These are phyloP conservation scores for Acipenser transmontanus DNA, from an alignment of 2,797 vertebrate genomes.

Conservation along the genomic window DNA sequence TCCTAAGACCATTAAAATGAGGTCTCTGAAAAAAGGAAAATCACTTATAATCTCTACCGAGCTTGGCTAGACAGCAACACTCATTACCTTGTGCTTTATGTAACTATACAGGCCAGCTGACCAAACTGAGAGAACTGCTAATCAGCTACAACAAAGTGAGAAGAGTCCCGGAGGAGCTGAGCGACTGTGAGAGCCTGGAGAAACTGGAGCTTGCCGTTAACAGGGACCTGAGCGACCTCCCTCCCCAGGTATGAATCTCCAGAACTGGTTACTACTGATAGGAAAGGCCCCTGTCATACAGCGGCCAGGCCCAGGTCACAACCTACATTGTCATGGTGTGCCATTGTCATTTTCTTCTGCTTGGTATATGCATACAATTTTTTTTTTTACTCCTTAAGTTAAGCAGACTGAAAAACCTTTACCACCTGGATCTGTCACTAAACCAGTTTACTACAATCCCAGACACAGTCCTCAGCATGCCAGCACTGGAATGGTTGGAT, in stretches of 20 bases:
- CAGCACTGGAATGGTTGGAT: conserved; percentile 85
- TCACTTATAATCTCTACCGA: too few species aligned
- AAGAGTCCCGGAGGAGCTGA: conserved; percentile 74
- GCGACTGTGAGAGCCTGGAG: conserved; percentile 76
- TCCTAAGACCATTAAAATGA: too few species aligned
- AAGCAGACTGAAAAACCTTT: conserved; percentile 68
- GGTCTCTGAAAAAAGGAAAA: too few species aligned
- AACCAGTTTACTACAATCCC: conserved; percentile 77
- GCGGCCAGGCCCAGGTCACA: too few species aligned
- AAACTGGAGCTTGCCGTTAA: conserved; percentile 87
- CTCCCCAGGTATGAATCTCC: conserved; percentile 60
- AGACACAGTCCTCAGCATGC: conserved; percentile 70
- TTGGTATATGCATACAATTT: not conserved
- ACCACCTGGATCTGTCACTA: conserved; percentile 87
- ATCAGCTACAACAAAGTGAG: conserved; percentile 86
- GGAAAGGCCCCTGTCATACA: not conserved
- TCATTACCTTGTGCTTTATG: too few species aligned
- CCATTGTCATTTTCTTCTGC: too few species aligned
- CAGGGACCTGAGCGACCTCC: conserved; percentile 74
- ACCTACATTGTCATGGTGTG: too few species aligned
- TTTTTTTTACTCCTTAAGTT: conserved; percentile 55
- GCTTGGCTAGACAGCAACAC: too few species aligned
- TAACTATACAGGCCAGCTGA: conserved; percentile 64
- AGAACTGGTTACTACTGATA: too few species aligned
- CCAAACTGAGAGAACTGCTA: conserved; percentile 73